A percentile compares a stretch with the other conserved stretches of the same genome.
Conservation (phyloP, 1,140 invertebrate genomes). For the Plodia interpunctella region DNA sequence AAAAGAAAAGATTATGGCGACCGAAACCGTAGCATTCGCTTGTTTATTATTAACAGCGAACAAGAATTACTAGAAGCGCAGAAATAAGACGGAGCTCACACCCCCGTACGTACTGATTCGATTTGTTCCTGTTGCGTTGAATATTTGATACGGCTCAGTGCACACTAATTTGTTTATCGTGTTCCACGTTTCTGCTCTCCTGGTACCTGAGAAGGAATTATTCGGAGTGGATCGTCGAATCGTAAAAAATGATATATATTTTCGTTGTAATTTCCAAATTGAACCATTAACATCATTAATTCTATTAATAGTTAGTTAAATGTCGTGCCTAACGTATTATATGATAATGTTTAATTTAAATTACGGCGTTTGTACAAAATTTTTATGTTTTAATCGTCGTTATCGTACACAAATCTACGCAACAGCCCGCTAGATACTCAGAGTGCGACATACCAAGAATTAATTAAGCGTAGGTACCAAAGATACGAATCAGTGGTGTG, state of each 20-base stretch:
- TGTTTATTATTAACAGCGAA: slow-evolving; percentile 42
- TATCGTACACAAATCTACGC: slow-evolving; percentile 3
- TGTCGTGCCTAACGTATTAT: neutral
- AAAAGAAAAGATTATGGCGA: slow-evolving; percentile 16
- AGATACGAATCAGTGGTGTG: slow-evolving; percentile 60
- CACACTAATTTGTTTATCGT: slow-evolving; percentile 76
- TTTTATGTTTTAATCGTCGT: slow-evolving; percentile 1
- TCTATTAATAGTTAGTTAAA: neutral
- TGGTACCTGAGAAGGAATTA: slow-evolving; percentile 40
- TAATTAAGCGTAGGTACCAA: slow-evolving; percentile 60
- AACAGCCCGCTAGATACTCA: slow-evolving; percentile 6
- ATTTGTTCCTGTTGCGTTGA: slow-evolving; percentile 71
- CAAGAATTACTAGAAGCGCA: slow-evolving; percentile 37
- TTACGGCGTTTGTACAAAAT: slow-evolving; percentile 4
- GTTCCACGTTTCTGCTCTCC: slow-evolving; percentile 53
- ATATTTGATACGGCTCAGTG: slow-evolving; percentile 72
- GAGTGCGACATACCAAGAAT: slow-evolving; percentile 47
- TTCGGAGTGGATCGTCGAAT: slow-evolving; percentile 25
- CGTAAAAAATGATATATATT: neutral
- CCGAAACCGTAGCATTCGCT: slow-evolving; percentile 16
- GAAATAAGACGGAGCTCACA: slow-evolving; percentile 59
- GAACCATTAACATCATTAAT: neutral
- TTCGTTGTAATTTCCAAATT: neutral
- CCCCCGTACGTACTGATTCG: slow-evolving; percentile 57
- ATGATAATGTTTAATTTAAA: neutral